These are phyloP conservation scores for Palythoa heliodiscus DNA, from an alignment of 92 coral and sea anemone genomes.

Conservation along the genomic window DNA sequence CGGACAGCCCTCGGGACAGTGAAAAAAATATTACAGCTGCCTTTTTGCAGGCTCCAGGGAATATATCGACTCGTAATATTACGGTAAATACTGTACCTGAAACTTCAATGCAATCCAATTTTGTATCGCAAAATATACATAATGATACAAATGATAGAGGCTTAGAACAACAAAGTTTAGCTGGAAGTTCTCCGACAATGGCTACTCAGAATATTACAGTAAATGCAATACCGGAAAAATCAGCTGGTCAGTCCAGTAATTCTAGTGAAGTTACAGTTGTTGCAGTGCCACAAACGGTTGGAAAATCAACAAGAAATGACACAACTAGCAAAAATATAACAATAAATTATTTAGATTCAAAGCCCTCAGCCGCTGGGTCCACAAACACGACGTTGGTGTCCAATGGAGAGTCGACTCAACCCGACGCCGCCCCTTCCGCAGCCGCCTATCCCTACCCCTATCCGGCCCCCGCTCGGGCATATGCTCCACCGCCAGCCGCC, in stretches of 20 bases:
- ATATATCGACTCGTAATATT: constrained; percentile 7
- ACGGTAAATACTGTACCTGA: constrained; percentile 5
- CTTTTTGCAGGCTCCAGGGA: constrained; percentile 7
- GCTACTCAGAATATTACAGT: constrained; percentile 33
- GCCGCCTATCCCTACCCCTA: constrained; percentile 20
- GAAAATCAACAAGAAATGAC: constrained; percentile 3
- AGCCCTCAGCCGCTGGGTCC: constrained; percentile 10
- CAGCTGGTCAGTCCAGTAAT: neutral
- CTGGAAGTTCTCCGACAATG: neutral
- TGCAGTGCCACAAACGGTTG: constrained; percentile 29
- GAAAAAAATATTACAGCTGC: constrained; percentile 8
- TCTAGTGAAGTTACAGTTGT: constrained; percentile 6
- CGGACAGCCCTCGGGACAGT: neutral
- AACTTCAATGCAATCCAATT: neutral
- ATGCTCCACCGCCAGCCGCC: constrained; percentile 35
- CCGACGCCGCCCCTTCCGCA: constrained; percentile 30
- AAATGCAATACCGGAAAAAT: constrained; percentile 20
- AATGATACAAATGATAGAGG: neutral
- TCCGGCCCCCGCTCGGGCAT: constrained; percentile 47
- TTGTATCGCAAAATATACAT: neutral
- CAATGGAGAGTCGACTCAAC: constrained; percentile 51
- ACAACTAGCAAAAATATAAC: constrained; percentile 22
- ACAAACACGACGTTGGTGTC: constrained; percentile 40
- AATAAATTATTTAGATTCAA: constrained; percentile 39
- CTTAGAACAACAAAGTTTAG: constrained; percentile 10